Percentiles rank a stretch among this genome's conserved stretches.
These are phyloP conservation scores for Pipistrellus pygmaeus DNA, from an alignment of 2,797 vertebrate genomes.

Conservation along the genomic window DNA sequence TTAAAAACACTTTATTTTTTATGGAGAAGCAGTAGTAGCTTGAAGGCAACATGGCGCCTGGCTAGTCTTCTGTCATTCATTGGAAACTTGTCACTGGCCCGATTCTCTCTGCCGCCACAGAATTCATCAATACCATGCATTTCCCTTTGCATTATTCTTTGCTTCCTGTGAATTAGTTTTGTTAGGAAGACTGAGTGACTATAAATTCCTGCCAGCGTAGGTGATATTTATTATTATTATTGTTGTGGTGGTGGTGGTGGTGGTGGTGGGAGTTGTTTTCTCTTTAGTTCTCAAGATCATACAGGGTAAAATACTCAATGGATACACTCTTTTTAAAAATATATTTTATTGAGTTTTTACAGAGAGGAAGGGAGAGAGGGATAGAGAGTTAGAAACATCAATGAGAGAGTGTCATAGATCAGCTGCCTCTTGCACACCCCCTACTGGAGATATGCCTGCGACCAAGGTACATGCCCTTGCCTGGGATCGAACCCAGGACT, in stretches of 20 bases:
- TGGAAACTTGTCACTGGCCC: not conserved
- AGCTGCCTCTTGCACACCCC: no score
- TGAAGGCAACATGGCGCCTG: not conserved
- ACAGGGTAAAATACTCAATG: not conserved
- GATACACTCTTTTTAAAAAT: not conserved
- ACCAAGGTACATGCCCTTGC: no score
- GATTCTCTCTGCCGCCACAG: not conserved
- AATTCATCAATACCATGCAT: not conserved
- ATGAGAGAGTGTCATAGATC: no score
- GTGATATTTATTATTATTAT: not conserved
- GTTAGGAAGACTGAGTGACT: not conserved
- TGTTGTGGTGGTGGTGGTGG: not conserved
- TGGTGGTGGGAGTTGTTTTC: not conserved
- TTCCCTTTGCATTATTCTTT: not conserved
- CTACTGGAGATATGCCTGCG: no score
- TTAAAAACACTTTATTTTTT: not conserved
- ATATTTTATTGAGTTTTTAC: no score
- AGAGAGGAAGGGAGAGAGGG: no score
- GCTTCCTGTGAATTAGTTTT: slow-evolving; percentile 16
- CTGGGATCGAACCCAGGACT: no score
- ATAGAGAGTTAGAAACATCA: no score
- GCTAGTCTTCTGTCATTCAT: not conserved
- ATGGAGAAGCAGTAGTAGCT: not conserved
- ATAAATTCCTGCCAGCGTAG: not conserved
- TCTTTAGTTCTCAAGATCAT: not conserved